phyloP scores from a whole-genome alignment of 2,888 invertebrate species.

The Idaea aversata region DNA sequence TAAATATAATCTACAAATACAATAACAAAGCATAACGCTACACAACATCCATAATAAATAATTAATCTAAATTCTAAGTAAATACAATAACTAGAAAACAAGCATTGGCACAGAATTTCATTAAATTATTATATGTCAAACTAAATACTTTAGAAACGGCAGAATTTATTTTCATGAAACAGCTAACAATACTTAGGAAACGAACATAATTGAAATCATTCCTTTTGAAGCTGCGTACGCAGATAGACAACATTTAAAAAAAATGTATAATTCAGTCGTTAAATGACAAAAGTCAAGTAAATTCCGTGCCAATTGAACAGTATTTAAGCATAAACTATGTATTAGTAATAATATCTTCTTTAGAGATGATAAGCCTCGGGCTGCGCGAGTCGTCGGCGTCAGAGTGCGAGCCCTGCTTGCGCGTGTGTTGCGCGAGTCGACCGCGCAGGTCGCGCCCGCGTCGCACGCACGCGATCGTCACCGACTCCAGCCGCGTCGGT shows the following conservation, averaged over 20 bases:
- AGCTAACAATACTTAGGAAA: too few species aligned
- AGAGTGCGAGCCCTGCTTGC: constrained; percentile 24
- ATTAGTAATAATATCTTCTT: constrained; percentile 20
- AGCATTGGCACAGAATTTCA: too few species aligned
- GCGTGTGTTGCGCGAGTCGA: constrained; percentile 25
- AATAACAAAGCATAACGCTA: not conserved
- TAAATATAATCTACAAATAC: not conserved
- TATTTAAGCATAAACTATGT: not conserved
- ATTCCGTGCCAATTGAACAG: not conserved
- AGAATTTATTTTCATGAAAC: too few species aligned
- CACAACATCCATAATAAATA: not conserved
- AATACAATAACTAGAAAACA: not conserved
- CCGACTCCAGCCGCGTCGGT: constrained; percentile 36
- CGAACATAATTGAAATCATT: too few species aligned
- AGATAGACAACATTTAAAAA: too few species aligned
- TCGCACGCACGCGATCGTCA: constrained; percentile 44
- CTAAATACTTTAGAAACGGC: too few species aligned
- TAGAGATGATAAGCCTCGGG: constrained; percentile 30
- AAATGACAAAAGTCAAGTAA: not conserved
- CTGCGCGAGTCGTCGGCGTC: constrained; percentile 28
- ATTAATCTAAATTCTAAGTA: not conserved
- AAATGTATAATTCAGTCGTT: too few species aligned
- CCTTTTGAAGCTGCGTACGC: too few species aligned
- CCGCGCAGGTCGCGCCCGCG: constrained; percentile 11
- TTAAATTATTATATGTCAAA: too few species aligned